Percentiles rank a stretch among this genome's conserved stretches.
These are phyloP conservation scores for Cryptocephalus primarius DNA, from an alignment of 2,888 invertebrate species.

Conservation along the genomic window DNA sequence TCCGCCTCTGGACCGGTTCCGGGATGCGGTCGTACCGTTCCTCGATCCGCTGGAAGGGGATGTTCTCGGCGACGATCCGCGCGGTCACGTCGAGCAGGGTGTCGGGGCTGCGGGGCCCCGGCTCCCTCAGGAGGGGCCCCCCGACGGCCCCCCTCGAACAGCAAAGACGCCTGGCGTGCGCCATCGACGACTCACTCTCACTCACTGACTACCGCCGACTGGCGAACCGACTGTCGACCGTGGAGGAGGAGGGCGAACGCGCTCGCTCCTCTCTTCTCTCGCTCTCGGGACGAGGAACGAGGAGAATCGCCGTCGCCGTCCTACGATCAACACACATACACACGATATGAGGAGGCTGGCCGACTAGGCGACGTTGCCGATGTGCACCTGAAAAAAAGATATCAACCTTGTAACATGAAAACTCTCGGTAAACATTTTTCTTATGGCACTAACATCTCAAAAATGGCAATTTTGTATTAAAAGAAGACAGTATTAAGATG, in stretches of 20 bases:
- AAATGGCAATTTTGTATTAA: too few species aligned
- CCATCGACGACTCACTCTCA: slow-evolving; percentile 35
- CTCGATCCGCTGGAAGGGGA: slow-evolving; percentile 79
- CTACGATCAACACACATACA: background rate
- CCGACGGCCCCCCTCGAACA: slow-evolving; percentile 37
- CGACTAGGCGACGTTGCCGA: too few species aligned
- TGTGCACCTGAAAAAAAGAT: too few species aligned
- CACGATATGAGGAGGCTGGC: too few species aligned
- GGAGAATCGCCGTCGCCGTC: background rate
- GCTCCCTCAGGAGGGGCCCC: slow-evolving; percentile 25
- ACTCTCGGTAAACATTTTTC: too few species aligned
- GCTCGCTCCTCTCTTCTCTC: background rate
- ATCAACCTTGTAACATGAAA: too few species aligned
- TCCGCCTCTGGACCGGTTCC: slow-evolving; percentile 76
- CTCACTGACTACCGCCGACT: slow-evolving; percentile 27
- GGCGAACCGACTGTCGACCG: background rate
- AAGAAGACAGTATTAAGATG: too few species aligned
- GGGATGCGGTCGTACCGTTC: slow-evolving; percentile 80
- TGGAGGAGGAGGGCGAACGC: background rate
- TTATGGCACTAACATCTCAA: too few species aligned
- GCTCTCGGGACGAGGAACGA: background rate
- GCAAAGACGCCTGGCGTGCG: slow-evolving; percentile 39
- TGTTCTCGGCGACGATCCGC: slow-evolving; percentile 71
- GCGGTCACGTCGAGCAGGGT: slow-evolving; percentile 73
- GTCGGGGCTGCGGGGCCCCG: slow-evolving; percentile 47